phyloP scores from a whole-genome alignment of 2,113 vertebrate genomes.

The Caranx ignobilis region DNA sequence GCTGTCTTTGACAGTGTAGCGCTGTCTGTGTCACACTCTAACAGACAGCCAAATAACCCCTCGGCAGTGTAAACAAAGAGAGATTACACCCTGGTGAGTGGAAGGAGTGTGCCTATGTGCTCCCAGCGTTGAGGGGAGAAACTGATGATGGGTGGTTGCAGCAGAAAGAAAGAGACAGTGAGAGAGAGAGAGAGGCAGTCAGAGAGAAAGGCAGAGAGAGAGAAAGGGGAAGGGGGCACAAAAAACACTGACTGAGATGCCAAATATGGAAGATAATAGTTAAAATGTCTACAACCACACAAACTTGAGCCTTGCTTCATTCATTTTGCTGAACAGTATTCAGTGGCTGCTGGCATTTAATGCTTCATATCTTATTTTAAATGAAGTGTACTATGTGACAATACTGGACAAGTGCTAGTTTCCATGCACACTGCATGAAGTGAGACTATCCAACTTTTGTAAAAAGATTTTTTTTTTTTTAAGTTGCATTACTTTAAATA shows the following conservation, averaged over 20 bases:
- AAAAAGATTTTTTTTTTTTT: neutral
- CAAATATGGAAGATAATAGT: constrained; percentile 48
- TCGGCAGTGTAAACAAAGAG: constrained; percentile 86
- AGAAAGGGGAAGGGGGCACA: neutral
- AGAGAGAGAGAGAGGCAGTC: constrained; percentile 1
- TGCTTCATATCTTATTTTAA: neutral
- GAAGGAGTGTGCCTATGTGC: constrained; percentile 78
- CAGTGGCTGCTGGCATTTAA: neutral
- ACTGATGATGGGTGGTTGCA: constrained; percentile 67
- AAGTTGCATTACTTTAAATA: neutral
- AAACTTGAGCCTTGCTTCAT: neutral
- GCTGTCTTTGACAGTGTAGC: constrained; percentile 78
- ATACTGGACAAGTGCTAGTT: neutral
- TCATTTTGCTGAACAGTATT: neutral
- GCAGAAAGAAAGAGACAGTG: constrained; percentile 41
- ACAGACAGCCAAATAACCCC: constrained; percentile 87
- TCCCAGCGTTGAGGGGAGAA: constrained; percentile 65
- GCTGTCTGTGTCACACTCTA: constrained; percentile 82
- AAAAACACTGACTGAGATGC: constrained; percentile 39
- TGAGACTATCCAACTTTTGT: neutral
- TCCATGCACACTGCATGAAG: neutral
- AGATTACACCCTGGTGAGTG: constrained; percentile 86
- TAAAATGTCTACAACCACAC: constrained; percentile 24
- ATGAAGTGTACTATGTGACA: neutral
- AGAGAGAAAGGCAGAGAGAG: constrained; percentile 35